Evolutionary conservation across 2,888 invertebrate species (phyloP).

Genomic region (Dermolepida albohirtum): DNA sequence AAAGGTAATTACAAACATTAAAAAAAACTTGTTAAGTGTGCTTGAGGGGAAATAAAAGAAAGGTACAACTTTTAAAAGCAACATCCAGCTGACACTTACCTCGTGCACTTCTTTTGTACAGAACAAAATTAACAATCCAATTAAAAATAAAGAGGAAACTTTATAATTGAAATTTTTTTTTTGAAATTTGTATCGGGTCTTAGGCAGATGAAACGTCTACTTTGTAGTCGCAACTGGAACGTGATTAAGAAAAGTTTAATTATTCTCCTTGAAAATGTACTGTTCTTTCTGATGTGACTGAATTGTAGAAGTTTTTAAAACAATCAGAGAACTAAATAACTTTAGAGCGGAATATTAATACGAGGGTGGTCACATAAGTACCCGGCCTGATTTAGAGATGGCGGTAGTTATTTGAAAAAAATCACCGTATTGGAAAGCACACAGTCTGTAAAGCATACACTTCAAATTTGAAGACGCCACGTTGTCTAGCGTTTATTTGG

Average conservation of each 20-base stretch:
- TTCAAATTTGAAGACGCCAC: too few relatives aligned
- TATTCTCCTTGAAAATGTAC: background rate
- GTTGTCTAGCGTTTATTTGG: too few relatives aligned
- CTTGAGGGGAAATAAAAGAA: slow-evolving; percentile 32
- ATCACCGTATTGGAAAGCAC: too few relatives aligned
- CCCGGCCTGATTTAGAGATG: too few relatives aligned
- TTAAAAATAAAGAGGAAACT: slow-evolving; percentile 44
- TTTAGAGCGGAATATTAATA: too few relatives aligned
- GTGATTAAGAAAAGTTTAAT: slow-evolving; percentile 31
- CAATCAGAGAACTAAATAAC: too few relatives aligned
- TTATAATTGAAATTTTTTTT: slow-evolving; percentile 44
- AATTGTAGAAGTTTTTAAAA: background rate
- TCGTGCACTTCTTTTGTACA: slow-evolving; percentile 34
- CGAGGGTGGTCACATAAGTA: too few relatives aligned
- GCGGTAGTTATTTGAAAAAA: too few relatives aligned
- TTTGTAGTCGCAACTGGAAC: slow-evolving; percentile 7
- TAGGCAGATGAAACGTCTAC: background rate
- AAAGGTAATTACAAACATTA: slow-evolving; percentile 37
- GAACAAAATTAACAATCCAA: slow-evolving; percentile 45
- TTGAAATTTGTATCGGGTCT: slow-evolving; percentile 33
- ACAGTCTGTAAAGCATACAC: too few relatives aligned
- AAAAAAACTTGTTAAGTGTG: slow-evolving; percentile 37
- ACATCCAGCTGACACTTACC: slow-evolving; percentile 34
- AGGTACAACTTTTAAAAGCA: slow-evolving; percentile 16
- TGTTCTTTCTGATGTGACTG: background rate